Evolutionary conservation across 1,140 invertebrate genomes (phyloP).

Genomic region (Nylanderia fulva): DNA sequence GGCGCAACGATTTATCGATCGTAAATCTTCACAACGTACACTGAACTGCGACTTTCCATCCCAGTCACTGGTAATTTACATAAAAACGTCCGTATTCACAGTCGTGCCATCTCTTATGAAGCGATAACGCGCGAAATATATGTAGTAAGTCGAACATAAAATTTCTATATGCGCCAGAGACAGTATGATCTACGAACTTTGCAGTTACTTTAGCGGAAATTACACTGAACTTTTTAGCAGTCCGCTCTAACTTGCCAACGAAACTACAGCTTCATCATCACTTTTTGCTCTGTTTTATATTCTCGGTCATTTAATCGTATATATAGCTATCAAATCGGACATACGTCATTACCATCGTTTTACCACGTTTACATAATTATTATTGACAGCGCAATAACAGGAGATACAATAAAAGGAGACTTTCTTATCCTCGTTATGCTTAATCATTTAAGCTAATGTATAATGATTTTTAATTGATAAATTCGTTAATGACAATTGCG

Average conservation of each 20-base stretch:
- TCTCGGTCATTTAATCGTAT: constrained; percentile 38
- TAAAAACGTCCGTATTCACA: neutral
- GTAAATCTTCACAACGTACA: neutral
- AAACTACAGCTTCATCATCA: constrained; percentile 32
- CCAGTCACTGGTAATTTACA: constrained; percentile 6
- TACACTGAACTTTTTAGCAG: constrained; percentile 24
- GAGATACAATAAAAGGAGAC: neutral
- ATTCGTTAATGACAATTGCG: neutral
- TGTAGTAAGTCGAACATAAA: constrained; percentile 27
- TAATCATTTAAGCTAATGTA: constrained; percentile 11
- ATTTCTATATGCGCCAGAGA: constrained; percentile 27
- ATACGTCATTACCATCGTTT: constrained; percentile 43
- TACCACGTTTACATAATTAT: neutral
- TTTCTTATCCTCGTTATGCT: neutral
- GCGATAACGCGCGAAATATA: constrained; percentile 7
- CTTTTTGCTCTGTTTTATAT: constrained; percentile 30
- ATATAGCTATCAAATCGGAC: constrained; percentile 22
- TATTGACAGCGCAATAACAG: neutral
- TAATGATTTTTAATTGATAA: neutral
- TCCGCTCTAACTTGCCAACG: constrained; percentile 7
- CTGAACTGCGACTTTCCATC: neutral
- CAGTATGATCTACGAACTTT: constrained; percentile 27
- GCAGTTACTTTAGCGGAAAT: constrained; percentile 34
- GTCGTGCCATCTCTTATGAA: neutral
- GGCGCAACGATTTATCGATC: neutral